phyloP scores from a whole-genome alignment of 2,888 invertebrate species.

The Nephrotoma appendiculata region DNA sequence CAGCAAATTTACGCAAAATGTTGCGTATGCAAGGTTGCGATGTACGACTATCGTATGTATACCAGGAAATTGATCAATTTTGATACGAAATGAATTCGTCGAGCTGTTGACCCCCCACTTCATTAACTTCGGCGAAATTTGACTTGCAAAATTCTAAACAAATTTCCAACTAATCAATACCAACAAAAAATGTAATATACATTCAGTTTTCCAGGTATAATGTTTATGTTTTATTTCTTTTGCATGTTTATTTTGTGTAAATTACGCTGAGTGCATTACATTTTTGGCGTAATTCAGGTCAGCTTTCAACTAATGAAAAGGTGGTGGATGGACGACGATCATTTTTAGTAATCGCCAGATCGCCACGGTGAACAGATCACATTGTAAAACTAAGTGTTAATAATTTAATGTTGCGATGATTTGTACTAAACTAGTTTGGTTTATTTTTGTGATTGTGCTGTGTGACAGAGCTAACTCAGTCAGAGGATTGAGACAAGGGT shows the following conservation, averaged over 20 bases:
- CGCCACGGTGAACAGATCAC: background rate
- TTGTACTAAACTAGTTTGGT: background rate
- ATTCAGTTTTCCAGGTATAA: background rate
- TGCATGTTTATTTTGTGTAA: background rate
- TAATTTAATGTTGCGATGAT: background rate
- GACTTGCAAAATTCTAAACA: background rate
- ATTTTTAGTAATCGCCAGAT: background rate
- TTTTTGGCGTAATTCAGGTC: background rate
- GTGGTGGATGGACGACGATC: background rate
- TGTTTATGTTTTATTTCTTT: background rate
- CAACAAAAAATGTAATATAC: background rate
- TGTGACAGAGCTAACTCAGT: background rate
- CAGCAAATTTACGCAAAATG: background rate
- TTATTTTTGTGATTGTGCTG: background rate
- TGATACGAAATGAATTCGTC: background rate
- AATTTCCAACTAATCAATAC: background rate
- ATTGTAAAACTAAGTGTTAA: background rate
- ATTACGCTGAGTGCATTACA: background rate
- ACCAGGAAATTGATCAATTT: background rate
- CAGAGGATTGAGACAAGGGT: background rate
- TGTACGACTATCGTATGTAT: background rate
- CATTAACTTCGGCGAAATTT: background rate
- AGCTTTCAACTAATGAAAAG: background rate
- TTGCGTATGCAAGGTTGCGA: background rate
- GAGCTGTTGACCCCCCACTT: background rate